Evolutionary conservation across 2,797 vertebrate species (phyloP).

Genomic region (Helostoma temminkii): DNA sequence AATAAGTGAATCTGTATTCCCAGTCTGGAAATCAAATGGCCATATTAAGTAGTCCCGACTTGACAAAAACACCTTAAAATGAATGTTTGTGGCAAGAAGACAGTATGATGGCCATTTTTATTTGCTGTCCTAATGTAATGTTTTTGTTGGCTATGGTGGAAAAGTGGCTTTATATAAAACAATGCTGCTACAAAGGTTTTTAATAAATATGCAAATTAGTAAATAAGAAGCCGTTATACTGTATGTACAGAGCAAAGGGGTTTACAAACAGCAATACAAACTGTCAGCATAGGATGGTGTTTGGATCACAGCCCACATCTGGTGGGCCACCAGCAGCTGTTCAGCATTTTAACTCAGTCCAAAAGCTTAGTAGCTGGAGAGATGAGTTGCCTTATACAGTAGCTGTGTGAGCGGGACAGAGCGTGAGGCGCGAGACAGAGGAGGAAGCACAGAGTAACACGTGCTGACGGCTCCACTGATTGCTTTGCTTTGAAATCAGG

Average conservation of each 20-base stretch:
- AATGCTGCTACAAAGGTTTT: not conserved
- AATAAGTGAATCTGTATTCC: no score
- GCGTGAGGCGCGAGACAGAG: conserved; percentile 25
- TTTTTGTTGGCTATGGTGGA: no score
- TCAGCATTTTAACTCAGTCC: conserved; percentile 61
- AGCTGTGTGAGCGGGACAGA: conserved; percentile 38
- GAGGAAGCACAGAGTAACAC: conserved; percentile 58
- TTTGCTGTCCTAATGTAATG: no score
- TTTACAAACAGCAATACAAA: conserved; percentile 29
- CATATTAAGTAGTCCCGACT: no score
- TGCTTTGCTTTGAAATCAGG: conserved; percentile 76
- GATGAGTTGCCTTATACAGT: conserved; percentile 56
- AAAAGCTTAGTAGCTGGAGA: conserved; percentile 68
- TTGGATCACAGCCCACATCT: conserved; percentile 66
- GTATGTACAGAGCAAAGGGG: not conserved
- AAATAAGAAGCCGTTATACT: not conserved
- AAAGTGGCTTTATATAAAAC: not conserved
- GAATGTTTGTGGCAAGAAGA: no score
- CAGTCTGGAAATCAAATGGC: no score
- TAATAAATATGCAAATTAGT: not conserved
- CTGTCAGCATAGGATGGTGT: conserved; percentile 34
- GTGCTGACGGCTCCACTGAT: conserved; percentile 66
- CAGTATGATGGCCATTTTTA: no score
- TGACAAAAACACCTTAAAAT: no score
- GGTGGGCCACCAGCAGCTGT: conserved; percentile 69